These are phyloP conservation scores for Ispidina picta DNA, from an alignment of 2,797 vertebrate genomes.

Conservation along the genomic window DNA sequence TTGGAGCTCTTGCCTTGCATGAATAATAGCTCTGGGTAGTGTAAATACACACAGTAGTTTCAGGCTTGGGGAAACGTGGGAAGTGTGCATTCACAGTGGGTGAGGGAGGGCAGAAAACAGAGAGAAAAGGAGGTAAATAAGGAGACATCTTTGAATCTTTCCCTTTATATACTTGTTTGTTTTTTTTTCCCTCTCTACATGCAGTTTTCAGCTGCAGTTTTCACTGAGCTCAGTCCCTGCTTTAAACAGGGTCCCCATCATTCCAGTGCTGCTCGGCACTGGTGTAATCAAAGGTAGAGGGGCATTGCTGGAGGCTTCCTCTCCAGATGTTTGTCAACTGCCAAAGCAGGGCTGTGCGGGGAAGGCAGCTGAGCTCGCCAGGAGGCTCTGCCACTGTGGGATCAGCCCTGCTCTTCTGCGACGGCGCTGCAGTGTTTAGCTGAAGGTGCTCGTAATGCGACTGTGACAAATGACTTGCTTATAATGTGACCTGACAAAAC, in stretches of 20 bases:
- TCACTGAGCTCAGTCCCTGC: neutral
- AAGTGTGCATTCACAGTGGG: neutral
- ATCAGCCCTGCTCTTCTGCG: neutral
- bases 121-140: neutral
- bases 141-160: neutral
- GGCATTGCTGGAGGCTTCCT: neutral
- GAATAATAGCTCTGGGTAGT: slow-evolving; percentile 19
- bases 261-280: neutral
- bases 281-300: neutral
- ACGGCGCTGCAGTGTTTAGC: neutral
- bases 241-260: neutral
- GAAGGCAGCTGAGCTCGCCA: neutral
- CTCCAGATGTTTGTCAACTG: slow-evolving; percentile 8
- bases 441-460: neutral
- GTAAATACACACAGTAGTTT: slow-evolving; percentile 35
- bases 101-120: neutral
- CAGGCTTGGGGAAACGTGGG: neutral
- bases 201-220: neutral
- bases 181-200: neutral
- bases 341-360: rapidly evolving
- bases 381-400: neutral
- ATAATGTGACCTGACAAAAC: slow-evolving; percentile 17
- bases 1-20: slow-evolving; percentile 26
- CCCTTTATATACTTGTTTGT: too few species aligned
- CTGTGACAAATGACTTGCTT: neutral